Base-by-base conservation (phyloP, 2,888 invertebrate species). In the Bugulina stolonifera region DNA sequence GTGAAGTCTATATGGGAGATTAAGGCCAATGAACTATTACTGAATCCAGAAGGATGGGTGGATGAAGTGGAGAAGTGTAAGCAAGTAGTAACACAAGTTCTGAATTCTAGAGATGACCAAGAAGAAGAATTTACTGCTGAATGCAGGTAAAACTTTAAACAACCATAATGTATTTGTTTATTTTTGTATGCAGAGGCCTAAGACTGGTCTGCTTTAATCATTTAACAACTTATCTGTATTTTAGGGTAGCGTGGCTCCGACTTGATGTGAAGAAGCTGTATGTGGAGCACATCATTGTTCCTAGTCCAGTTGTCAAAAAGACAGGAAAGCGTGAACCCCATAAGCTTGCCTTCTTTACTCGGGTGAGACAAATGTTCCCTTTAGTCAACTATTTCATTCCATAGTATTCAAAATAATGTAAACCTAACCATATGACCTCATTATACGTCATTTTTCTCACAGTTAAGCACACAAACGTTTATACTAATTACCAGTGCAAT, bases 251-350 rank as follows among this genome's bases (percentile, higher is more conserved):
- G 14, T 64, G 64, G 64, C n/a, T 32, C 3, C 27, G 22, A 14
- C 34, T 64, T 3, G 10, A 32, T 32, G 18, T 64, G 5, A 64
- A 64, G 32, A 64, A 64, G 32, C 64, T 64, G 10, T 64, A 64
- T 64, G 64, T 64, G 64, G 64, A 64, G 64, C 64, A 64, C 32
- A 27, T 64, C n/a, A 64, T 64, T 32, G n/a, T 64, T 5, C 64
- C 64, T 14, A 34, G 64, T 32, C 64, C 64, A 32, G 34, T 32
- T 22, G 64, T 43, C 43, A 43, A 43, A 43, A 43, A 43, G 43
- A 43, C 43, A 10, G 43, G 43, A 18, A 43, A 32, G 18, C 2
- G 64, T 14, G 29, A 27, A 25, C 3, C 32, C 10, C 34, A 64
- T 32, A 22, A 64, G n/a, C 32, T 64, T 27, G 34, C 64, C 29